Evolutionary conservation across 2,888 invertebrate species (phyloP).

Genomic region (Parnassius apollo): DNA sequence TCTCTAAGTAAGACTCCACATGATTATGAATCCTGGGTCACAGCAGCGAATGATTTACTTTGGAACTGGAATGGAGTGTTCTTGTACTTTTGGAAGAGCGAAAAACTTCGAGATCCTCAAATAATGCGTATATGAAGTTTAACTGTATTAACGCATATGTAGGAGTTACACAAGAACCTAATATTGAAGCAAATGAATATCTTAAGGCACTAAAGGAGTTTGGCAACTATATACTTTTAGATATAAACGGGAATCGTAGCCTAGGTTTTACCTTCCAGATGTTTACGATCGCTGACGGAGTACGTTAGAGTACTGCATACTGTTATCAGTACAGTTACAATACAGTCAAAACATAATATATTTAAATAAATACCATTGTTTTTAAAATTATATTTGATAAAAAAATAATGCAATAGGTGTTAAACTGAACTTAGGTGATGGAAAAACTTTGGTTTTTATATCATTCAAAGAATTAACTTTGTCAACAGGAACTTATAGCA

Average conservation of each 20-base stretch:
- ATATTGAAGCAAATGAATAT: slow-evolving; percentile 33
- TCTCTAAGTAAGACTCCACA: slow-evolving; percentile 36
- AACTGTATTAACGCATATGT: slow-evolving; percentile 40
- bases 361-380: slow-evolving; percentile 35
- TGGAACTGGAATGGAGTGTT: slow-evolving; percentile 45
- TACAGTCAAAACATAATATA: slow-evolving; percentile 78
- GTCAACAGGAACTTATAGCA: slow-evolving; percentile 45
- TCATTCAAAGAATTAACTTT: slow-evolving; percentile 46
- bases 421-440: slow-evolving; percentile 25
- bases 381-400: slow-evolving; percentile 36
- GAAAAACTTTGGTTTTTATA: slow-evolving; percentile 29
- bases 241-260: slow-evolving; percentile 54
- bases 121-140: slow-evolving; percentile 31
- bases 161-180: slow-evolving; percentile 31
- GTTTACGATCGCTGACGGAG: slow-evolving; percentile 57
- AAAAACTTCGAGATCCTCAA: slow-evolving; percentile 36
- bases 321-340: slow-evolving; percentile 31
- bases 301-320: slow-evolving; percentile 53
- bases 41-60: slow-evolving; percentile 33
- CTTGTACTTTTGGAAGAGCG: slow-evolving; percentile 44
- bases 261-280: slow-evolving; percentile 65
- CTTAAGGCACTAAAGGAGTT: slow-evolving; percentile 55
- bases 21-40: slow-evolving; percentile 45
- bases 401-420: slow-evolving; percentile 39
- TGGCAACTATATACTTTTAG: slow-evolving; percentile 52